Evolutionary conservation across 2,113 vertebrate species (phyloP).

Genomic region (Pseudopipra pipra): DNA sequence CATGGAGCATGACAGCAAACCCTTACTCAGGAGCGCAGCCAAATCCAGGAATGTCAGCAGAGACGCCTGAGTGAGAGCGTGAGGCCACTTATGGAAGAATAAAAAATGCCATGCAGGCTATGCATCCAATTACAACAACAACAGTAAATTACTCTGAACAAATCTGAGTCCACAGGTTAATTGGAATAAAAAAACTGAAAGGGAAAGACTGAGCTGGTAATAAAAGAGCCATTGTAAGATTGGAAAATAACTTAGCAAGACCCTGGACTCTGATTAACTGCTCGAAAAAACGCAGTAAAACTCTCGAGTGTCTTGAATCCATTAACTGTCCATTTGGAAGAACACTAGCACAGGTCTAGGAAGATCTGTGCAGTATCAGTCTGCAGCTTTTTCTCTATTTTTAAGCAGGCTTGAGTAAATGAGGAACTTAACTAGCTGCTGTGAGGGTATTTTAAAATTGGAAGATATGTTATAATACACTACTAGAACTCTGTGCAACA

Average conservation of each 20-base stretch:
- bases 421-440: neutral
- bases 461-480: neutral
- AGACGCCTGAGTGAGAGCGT: neutral
- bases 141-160: neutral
- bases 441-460: neutral
- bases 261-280: neutral
- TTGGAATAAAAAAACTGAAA: neutral
- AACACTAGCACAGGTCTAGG: neutral
- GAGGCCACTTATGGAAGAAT: neutral
- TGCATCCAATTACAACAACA: neutral
- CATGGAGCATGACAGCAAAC: neutral
- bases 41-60: neutral
- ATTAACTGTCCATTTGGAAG: neutral
- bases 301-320: neutral
- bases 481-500: neutral
- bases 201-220: neutral
- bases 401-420: neutral
- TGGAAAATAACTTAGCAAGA: neutral
- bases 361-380: neutral
- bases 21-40: neutral
- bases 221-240: neutral
- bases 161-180: neutral
- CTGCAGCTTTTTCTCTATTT: neutral
- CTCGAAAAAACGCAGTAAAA: neutral
- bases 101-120: neutral